Evolutionary conservation across 2,797 vertebrate genomes (phyloP).

Genomic region (Orestias chungarensis): DNA sequence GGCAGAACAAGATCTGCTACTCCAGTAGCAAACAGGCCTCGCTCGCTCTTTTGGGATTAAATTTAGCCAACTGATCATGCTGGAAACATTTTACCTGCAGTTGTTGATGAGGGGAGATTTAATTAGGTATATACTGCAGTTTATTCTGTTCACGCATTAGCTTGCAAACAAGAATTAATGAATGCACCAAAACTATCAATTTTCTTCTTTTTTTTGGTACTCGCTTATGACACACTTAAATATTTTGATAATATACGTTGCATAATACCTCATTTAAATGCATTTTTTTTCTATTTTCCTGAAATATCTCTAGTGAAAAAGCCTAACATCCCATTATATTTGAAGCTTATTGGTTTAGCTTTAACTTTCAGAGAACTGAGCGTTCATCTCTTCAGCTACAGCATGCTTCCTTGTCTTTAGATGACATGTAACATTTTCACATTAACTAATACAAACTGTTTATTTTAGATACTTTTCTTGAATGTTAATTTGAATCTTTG

Average conservation of each 20-base stretch:
- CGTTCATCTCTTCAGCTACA: conserved; percentile 5
- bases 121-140: not conserved
- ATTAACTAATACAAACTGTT: not conserved
- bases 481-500: not conserved
- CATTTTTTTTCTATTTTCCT: not conserved
- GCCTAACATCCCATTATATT: conserved; percentile 8
- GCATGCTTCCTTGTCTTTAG: not conserved
- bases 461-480: not conserved
- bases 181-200: not conserved
- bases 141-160: not conserved
- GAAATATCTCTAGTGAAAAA: conserved; percentile 1
- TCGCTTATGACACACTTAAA: too few species aligned
- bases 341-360: conserved; percentile 14
- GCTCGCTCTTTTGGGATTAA: not conserved
- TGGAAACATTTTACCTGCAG: conserved; percentile 19
- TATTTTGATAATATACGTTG: not conserved
- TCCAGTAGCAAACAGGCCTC: not conserved
- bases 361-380: not conserved
- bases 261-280: not conserved
- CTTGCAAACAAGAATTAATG: conserved; percentile 4
- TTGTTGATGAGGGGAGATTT: not conserved
- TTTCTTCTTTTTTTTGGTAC: not conserved
- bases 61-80: conserved; percentile 33
- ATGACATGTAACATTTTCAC: not conserved
- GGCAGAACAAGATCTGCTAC: conserved; percentile 5